Base-by-base conservation (phyloP, 1,140 invertebrate species). In the Drosophila mojavensis region DNA sequence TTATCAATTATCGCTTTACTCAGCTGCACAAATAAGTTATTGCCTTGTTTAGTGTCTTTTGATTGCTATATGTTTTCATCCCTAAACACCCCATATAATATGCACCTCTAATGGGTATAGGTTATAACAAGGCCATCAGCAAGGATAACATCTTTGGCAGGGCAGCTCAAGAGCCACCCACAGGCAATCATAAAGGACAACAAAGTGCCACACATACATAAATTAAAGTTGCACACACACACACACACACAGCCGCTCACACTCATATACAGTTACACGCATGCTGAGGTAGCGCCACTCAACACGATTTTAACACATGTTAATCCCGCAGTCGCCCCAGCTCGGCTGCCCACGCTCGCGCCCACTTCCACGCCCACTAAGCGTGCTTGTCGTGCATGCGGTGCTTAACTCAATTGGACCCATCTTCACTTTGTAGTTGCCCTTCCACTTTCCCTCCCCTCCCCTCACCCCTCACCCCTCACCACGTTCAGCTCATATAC, bases 131-230 rank as follows among this genome's bases (percentile, higher is more conserved):
- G 48, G 58, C 62, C 41, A 64, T 54, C 67, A 26, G 24, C 50
- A 45, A 36, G 39, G 71, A 56, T 71, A 64, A 48, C 33, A 68
- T 74, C 71, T 58, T 56, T 33, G 53, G 41, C n/a, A 24, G 43
- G 33, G 7, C 10, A 17, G 26, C 65, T 69, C 58, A 53, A 69
- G 58, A 47, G 66, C 54, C 82, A 71, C 79, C 65, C 69, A 71
- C 65, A 63, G 73, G 83, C 84, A 89, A 88, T 88, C 83, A 89
- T 89, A 89, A 86, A 90, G 85, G 85, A 90, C 85, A 90, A 81
- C 86, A 90, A 90, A 90, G 81, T 90, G 81, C 67, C 86, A 90
- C 85, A 90, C 85, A 90, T 89, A 89, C 85, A 89, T 89, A 89
- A 90, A 89, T 90, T 89, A 89, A 89, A 88, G 72, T 55, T 78